Percentiles rank a stretch among this genome's conserved stretches.
These are phyloP conservation scores for Drosophila diplacantha DNA, from an alignment of 2,888 invertebrate genomes.

Conservation along the genomic window DNA sequence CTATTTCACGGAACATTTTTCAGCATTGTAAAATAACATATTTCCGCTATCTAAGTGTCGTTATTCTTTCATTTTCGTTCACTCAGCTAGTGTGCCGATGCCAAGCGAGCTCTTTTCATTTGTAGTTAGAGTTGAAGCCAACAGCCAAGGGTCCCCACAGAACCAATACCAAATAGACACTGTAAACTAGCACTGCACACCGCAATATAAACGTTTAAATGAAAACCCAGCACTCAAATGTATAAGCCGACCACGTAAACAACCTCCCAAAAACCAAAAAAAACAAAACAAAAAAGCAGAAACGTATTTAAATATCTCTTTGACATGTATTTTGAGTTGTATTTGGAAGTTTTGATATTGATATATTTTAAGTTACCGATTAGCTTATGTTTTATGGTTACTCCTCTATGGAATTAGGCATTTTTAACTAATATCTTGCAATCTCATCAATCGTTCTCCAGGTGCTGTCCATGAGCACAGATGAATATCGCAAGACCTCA, in stretches of 20 bases:
- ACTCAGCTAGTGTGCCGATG: slow-evolving; percentile 31
- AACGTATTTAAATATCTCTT: slow-evolving; percentile 30
- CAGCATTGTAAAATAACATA: slow-evolving; percentile 56
- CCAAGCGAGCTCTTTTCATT: slow-evolving; percentile 40
- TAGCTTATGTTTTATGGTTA: slow-evolving; percentile 40
- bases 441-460: slow-evolving; percentile 71
- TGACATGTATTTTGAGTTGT: slow-evolving; percentile 37
- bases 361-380: slow-evolving; percentile 27
- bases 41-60: slow-evolving; percentile 32
- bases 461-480: slow-evolving; percentile 93
- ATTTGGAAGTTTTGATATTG: slow-evolving; percentile 32
- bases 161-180: slow-evolving; percentile 11
- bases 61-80: slow-evolving; percentile 21
- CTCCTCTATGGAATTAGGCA: not conserved
- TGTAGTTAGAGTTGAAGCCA: slow-evolving; percentile 25
- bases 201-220: slow-evolving; percentile 11
- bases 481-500: slow-evolving; percentile 90
- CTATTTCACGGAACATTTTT: slow-evolving; percentile 20
- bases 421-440: slow-evolving; percentile 1
- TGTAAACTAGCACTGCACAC: slow-evolving; percentile 26
- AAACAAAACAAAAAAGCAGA: slow-evolving; percentile 5
- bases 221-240: slow-evolving; percentile 18
- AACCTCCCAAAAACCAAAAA: slow-evolving; percentile 15
- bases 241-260: slow-evolving; percentile 47
- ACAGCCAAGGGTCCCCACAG: slow-evolving; percentile 9